phyloP scores from a whole-genome alignment of 1,140 invertebrate genomes.

The Uloborus diversus region DNA sequence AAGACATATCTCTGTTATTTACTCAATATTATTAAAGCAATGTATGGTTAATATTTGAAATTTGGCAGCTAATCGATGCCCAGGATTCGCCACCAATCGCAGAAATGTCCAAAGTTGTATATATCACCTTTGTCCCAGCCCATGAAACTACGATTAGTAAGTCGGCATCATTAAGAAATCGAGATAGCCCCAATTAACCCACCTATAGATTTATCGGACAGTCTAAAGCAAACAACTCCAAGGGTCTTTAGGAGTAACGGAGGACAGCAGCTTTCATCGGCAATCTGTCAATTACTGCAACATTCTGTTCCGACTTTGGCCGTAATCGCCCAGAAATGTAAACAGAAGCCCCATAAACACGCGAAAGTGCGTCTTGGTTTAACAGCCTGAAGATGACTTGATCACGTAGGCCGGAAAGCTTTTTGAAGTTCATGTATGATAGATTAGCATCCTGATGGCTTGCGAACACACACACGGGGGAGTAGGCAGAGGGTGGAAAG shows the following conservation, averaged over 20 bases:
- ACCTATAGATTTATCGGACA: slow-evolving; percentile 26
- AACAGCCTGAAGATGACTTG: background rate
- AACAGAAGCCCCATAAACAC: slow-evolving; percentile 18
- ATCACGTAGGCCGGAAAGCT: background rate
- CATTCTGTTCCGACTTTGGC: slow-evolving; percentile 15
- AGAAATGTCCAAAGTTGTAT: background rate
- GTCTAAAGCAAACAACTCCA: slow-evolving; percentile 36
- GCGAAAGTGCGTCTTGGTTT: background rate
- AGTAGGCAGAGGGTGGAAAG: no score
- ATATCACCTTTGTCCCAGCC: background rate
- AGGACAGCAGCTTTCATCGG: slow-evolving; percentile 37
- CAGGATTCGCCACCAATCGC: no score
- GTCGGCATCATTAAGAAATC: background rate
- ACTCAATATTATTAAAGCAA: no score
- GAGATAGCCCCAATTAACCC: slow-evolving; percentile 54
- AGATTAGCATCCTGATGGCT: no score
- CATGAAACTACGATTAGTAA: background rate
- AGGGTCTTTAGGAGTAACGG: slow-evolving; percentile 35
- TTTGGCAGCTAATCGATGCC: no score
- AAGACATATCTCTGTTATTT: no score
- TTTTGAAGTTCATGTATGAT: background rate
- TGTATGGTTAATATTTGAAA: no score
- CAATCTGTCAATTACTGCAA: slow-evolving; percentile 48
- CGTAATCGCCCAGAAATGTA: slow-evolving; percentile 35
- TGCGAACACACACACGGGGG: no score